phyloP scores from a whole-genome alignment of 1,140 invertebrate genomes.

The Drosophila triauraria region DNA sequence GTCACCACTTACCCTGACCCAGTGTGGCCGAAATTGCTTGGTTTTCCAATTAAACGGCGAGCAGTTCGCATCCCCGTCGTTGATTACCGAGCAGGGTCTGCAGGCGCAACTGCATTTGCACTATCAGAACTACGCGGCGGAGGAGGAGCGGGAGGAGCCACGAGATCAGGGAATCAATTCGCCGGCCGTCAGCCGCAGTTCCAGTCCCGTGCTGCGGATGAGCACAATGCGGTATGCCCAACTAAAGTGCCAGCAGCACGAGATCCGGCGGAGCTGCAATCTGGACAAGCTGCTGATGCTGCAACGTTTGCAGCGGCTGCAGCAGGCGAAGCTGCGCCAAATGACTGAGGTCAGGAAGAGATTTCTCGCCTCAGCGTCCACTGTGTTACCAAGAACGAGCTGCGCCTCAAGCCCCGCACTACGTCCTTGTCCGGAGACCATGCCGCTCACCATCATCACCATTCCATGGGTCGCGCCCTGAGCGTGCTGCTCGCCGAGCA shows the following conservation, averaged over 20 bases:
- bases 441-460: constrained; percentile 58
- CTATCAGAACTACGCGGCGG: constrained; percentile 64
- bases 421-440: constrained; percentile 61
- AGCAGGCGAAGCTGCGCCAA: constrained; percentile 84
- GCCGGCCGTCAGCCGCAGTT: constrained; percentile 61
- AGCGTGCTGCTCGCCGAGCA: constrained; percentile 74
- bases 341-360: constrained; percentile 81
- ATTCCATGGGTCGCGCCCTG: constrained; percentile 81
- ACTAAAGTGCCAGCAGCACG: constrained; percentile 85
- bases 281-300: constrained; percentile 88
- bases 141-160: constrained; percentile 35
- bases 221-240: constrained; percentile 68
- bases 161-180: constrained; percentile 60
- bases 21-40: constrained; percentile 91
- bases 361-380: constrained; percentile 71
- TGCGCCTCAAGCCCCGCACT: constrained; percentile 62
- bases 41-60: constrained; percentile 95
- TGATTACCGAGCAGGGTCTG: constrained; percentile 60
- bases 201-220: constrained; percentile 58
- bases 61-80: constrained; percentile 90
- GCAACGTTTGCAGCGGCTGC: constrained; percentile 67
- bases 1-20: constrained; percentile 62
- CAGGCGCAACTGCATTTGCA: constrained; percentile 66
- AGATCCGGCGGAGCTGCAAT: constrained; percentile 91
- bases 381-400: constrained; percentile 75